Evolutionary conservation across 2,797 vertebrate species (phyloP).

Genomic region (Apogon talboti): DNA sequence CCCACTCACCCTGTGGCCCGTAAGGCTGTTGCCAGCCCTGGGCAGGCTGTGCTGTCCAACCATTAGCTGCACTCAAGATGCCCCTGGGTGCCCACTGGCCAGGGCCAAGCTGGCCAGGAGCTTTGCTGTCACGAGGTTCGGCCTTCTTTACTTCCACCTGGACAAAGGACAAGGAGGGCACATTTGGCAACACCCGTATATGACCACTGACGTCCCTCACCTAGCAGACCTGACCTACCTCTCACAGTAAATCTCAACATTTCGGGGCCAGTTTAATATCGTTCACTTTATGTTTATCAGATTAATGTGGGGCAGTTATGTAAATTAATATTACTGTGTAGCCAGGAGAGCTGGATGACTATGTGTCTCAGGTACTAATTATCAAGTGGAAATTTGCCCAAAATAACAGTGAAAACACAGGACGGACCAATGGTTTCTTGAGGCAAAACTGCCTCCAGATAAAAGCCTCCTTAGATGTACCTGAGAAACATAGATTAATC

Average conservation of each 20-base stretch:
- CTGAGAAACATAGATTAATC: conserved; percentile 92
- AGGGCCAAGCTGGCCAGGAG: conserved; percentile 91
- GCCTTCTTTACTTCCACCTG: conserved; percentile 99
- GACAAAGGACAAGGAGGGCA: conserved; percentile 87
- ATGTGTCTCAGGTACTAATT: conserved; percentile 95
- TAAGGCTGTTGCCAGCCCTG: conserved; percentile 97
- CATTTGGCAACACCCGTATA: conserved; percentile 77
- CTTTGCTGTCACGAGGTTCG: conserved; percentile 97
- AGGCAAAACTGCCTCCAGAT: conserved; percentile 12
- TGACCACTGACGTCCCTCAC: conserved; percentile 76
- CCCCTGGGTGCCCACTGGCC: conserved; percentile 96
- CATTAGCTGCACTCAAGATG: conserved; percentile 95
- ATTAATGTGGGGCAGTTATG: conserved; percentile 70
- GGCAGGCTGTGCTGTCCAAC: conserved; percentile 97
- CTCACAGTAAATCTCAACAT: conserved; percentile 84
- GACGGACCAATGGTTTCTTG: background rate
- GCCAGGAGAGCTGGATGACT: conserved; percentile 67
- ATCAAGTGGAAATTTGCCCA: conserved; percentile 27
- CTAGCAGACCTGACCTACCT: conserved; percentile 86
- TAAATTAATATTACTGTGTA: conserved; percentile 64
- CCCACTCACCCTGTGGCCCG: conserved; percentile 94
- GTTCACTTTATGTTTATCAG: conserved; percentile 86
- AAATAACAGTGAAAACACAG: conserved; percentile 18
- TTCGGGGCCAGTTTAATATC: conserved; percentile 84
- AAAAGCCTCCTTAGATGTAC: conserved; percentile 75